Evolutionary conservation across 2,888 invertebrate genomes (phyloP), one percentile per base, ranked within the genome.

Genomic region (Trissolcus japonicus): DNA sequence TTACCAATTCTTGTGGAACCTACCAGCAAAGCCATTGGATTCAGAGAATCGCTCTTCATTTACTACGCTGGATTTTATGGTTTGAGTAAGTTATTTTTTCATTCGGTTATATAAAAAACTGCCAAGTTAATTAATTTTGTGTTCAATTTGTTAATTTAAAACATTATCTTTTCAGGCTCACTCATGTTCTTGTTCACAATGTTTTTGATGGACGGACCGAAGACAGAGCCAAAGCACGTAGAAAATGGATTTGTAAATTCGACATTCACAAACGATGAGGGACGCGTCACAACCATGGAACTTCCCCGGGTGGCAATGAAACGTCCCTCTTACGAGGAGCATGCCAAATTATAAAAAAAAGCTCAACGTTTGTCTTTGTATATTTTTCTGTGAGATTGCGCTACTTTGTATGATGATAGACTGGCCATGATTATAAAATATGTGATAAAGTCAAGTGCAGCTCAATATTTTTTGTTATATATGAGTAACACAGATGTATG

Each of bases 31-130:
- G 91, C 92, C 1, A 93, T 96, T 73, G 95, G 96, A 7, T 96
- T 95, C 89, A 91, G 96, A 80, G 95, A 95, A 84, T 93, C 96
- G 21, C 91, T 97, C 61, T 95, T 95, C 91, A 95, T 96, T 83
- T 95, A 95, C 90, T 96, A 96, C 89, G 96, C 95, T 35, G 96
- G 96, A 79, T 94, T 95, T 85, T 96, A 96, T 84, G 94, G 94
- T 80, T 91, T 96, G 81, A 96, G 96, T 96, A 90, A 92, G 94
- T 35, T 9, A 35, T 11, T 11, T 35, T 35, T 35, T 29, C 6
- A 46, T 14, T 16, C 14, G 6, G 4, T 7, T 19, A 19, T 19
- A n/a, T n/a, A n/a, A n/a, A n/a, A n/a, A n/a, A n/a, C n/a, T n/a
- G n/a, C n/a, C n/a, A n/a, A n/a, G n/a, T n/a, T n/a, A n/a, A n/a